phyloP scores from a whole-genome alignment of 1,140 invertebrate species.

The Pentalonia nigronervosa region DNA sequence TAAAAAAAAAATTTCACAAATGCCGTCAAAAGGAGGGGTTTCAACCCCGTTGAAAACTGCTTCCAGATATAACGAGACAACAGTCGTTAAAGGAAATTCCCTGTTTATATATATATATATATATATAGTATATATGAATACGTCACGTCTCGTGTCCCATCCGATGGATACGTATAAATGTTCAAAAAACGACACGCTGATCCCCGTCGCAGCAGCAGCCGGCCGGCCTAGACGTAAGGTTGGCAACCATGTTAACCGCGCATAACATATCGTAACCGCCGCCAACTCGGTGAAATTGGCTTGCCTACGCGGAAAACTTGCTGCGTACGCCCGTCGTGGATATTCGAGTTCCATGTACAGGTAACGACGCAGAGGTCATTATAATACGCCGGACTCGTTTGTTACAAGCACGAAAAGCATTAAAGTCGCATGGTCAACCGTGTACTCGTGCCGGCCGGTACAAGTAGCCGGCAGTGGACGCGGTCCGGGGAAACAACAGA shows the following conservation, averaged over 20 bases:
- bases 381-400: neutral
- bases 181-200: neutral
- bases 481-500: neutral
- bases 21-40: neutral
- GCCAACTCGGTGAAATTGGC: constrained; percentile 53
- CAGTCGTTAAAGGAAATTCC: neutral
- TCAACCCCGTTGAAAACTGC: neutral
- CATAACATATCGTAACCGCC: constrained; percentile 9
- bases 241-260: constrained; percentile 45
- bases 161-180: neutral
- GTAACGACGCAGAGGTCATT: no score
- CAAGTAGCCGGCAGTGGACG: neutral
- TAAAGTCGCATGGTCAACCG: no score
- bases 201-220: neutral
- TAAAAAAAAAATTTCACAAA: neutral
- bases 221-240: constrained; percentile 4
- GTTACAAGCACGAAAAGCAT: neutral
- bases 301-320: constrained; percentile 24
- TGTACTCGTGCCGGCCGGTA: neutral
- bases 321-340: neutral
- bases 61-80: neutral
- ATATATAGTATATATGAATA: no score
- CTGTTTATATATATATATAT: no score
- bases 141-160: neutral
- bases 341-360: neutral